These are phyloP conservation scores for Auanema freiburgensis DNA, from an alignment of 2,888 invertebrate genomes.

Conservation along the genomic window DNA sequence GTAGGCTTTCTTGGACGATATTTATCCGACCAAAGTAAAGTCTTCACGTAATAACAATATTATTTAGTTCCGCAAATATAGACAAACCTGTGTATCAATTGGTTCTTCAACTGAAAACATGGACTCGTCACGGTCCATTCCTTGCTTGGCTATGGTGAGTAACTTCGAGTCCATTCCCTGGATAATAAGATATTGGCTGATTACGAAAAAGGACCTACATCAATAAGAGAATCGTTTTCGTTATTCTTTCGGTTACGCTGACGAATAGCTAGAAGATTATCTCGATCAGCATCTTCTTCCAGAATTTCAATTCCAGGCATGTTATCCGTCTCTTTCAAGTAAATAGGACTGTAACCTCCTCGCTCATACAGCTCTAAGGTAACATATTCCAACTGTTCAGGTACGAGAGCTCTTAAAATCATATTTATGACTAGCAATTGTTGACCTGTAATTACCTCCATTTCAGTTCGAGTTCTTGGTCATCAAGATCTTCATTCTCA, in stretches of 20 bases:
- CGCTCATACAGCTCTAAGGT: constrained; percentile 72
- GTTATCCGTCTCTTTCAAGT: constrained; percentile 47
- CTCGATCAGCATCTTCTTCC: constrained; percentile 76
- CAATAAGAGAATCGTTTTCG: constrained; percentile 8
- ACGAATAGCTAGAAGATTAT: constrained; percentile 70
- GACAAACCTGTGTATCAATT: constrained; percentile 28
- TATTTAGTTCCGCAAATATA: background rate
- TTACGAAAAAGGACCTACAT: background rate
- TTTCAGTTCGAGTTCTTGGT: constrained; percentile 58
- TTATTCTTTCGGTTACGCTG: constrained; percentile 29
- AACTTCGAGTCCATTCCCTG: constrained; percentile 71
- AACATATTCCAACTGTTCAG: constrained; percentile 47
- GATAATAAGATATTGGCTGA: background rate
- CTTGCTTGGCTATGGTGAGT: constrained; percentile 80
- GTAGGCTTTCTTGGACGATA: constrained; percentile 94
- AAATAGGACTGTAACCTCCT: constrained; percentile 77
- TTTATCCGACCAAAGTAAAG: constrained; percentile 94
- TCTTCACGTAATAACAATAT: constrained; percentile 61
- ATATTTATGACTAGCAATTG: background rate
- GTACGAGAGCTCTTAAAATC: constrained; percentile 36
- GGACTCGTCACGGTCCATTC: constrained; percentile 82
- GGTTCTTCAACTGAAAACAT: constrained; percentile 72
- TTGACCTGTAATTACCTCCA: constrained; percentile 41
- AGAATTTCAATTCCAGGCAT: constrained; percentile 52
- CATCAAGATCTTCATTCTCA: constrained; percentile 53